Evolutionary conservation across 2,888 invertebrate genomes (phyloP), one percentile per base, ranked within the genome.

Genomic region (Xanthia icteritia): DNA sequence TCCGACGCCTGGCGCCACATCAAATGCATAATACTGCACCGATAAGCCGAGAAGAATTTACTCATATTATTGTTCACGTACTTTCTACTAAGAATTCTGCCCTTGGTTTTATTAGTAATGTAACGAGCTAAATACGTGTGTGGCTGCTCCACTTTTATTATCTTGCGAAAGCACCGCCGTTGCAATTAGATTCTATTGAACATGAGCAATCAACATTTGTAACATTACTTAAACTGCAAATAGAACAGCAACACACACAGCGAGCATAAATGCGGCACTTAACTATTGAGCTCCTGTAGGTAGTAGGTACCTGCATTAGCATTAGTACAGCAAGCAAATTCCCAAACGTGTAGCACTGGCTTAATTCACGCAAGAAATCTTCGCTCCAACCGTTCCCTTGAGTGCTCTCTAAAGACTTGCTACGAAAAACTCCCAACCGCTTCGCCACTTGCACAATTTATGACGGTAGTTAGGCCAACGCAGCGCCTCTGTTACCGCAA

Each of bases 361-460:
- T 92, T 93, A 93, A 94, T 93, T 93, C 91, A 91, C 93, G 92
- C 92, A 92, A 93, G 93, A 93, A 94, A 93, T 92, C 91, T 91
- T 91, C 88, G 85, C 90, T 86, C 79, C 89, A 91, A 92, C 90
- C 88, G 84, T 90, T 93, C 92, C 92, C 92, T 89, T 87, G 92
- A 94, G 94, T 91, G 90, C 90, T 91, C 90, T 91, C 92, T 91
- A 92, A 94, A 94, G 92, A 92, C 92, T 91, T 89, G 89, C 90
- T 83, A 89, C 89, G 92, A 94, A 94, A 94, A 94, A 93, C 92
- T 92, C 89, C 83, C 88, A 87, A 90, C 89, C 90, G 90, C 89
- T 92, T 92, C 92, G 90, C 93, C 92, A 92, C 92, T 92, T 91
- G 91, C 90, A 92, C 90, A 93, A 94, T 94, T 94, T 94, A 95